These are phyloP conservation scores for Ammodramus savannarum DNA, from an alignment of 2,113 vertebrate species.

Conservation along the genomic window DNA sequence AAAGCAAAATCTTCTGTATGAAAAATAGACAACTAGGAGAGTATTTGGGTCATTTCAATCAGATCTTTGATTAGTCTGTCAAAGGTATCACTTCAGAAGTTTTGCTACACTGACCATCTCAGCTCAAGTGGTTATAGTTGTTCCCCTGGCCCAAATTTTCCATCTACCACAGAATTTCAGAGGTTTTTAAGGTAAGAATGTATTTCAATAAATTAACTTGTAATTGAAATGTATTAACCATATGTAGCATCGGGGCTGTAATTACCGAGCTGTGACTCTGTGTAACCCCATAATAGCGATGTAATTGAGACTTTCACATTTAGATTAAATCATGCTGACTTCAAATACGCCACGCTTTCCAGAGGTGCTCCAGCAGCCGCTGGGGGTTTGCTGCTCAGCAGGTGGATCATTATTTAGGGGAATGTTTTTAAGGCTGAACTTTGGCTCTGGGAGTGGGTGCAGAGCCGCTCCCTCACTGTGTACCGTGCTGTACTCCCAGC, in stretches of 20 bases:
- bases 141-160: neutral
- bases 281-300: neutral
- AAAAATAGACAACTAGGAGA: neutral
- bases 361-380: neutral
- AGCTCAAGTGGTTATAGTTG: neutral
- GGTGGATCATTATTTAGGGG: neutral
- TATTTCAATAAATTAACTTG: neutral
- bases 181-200: neutral
- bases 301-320: neutral
- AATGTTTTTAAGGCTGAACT: neutral
- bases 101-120: neutral
- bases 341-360: neutral
- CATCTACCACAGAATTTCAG: neutral
- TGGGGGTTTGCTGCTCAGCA: neutral
- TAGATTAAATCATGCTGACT: neutral
- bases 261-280: neutral
- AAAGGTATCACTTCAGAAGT: neutral
- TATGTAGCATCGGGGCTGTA: neutral
- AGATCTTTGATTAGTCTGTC: neutral
- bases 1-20: neutral
- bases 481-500: neutral
- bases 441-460: neutral
- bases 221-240: neutral
- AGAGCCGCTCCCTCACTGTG: accelerated
- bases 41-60: neutral